Evolutionary conservation across 2,888 invertebrate species (phyloP).

Genomic region (Junonia oenone): DNA sequence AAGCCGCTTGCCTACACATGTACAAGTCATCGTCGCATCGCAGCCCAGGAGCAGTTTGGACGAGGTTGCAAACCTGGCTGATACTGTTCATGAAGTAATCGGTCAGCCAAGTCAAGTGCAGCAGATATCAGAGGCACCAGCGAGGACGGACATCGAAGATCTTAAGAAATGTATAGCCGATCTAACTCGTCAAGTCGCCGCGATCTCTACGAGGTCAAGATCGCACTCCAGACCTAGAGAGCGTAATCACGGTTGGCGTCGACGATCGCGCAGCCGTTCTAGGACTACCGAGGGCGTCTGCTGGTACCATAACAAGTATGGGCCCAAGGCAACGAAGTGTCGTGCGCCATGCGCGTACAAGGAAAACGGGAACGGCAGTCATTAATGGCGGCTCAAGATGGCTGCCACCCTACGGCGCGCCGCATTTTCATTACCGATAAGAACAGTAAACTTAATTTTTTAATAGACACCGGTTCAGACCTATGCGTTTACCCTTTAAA

Average conservation of each 20-base stretch:
- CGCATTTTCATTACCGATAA: conserved; percentile 32
- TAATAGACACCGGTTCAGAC: conserved; percentile 24
- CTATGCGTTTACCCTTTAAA: conserved; percentile 22
- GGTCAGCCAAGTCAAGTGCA: background rate
- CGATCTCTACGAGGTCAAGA: background rate
- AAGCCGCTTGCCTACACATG: background rate
- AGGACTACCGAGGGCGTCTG: conserved; percentile 13
- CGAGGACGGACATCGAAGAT: background rate
- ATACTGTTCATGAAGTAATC: background rate
- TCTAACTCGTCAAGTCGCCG: conserved; percentile 2
- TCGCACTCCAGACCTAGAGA: background rate
- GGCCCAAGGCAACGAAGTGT: conserved; percentile 24
- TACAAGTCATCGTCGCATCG: background rate
- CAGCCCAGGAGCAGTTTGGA: background rate
- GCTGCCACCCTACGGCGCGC: no score
- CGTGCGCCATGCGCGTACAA: conserved; percentile 27
- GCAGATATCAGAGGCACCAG: background rate
- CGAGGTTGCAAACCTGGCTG: background rate
- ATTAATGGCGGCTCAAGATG: conserved; percentile 30
- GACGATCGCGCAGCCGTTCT: conserved; percentile 6
- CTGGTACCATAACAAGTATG: conserved; percentile 27
- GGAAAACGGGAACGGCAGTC: conserved; percentile 33
- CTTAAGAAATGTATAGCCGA: conserved; percentile 1
- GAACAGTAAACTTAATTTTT: conserved; percentile 27
- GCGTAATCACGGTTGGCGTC: conserved; percentile 1